Evolutionary conservation across 2,113 vertebrate genomes (phyloP), one percentile per base, ranked within the genome.

Genomic region (Nycticryphes semicollaris): DNA sequence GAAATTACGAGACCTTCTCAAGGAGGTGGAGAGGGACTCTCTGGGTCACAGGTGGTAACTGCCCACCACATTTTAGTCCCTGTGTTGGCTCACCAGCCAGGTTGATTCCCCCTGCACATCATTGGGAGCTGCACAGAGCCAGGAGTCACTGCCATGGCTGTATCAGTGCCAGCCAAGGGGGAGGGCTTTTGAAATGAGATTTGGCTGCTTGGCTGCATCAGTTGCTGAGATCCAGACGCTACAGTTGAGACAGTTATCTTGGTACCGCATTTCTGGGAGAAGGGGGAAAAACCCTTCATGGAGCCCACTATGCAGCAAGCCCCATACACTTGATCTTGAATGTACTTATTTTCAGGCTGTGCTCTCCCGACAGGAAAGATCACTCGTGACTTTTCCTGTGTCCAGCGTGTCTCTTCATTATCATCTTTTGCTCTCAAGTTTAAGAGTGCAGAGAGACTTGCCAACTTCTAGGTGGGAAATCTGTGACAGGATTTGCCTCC

Each of bases 11-110:
- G 7, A n/a, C 27, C 14, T 64, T 21, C 39, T 91, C 6, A 12
- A 22, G 28, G 39, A 37, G 6, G 3, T 74, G 60, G 28, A 60
- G 39, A 17, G 77, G 28, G 43, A 24, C 25, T 79, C 21, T 8
- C 23, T 31, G 51, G 45, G 22, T 48, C 3, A 0, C 24, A 78
- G 54, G 24, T 7, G 9, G 24, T 72, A 59, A n/a, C 68, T 72
- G 31, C 47, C 37, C 14, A 27, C 7, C 3, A 28, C 0, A 0
- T 81, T 87, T 91, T 1, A 2, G 47, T 53, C 23, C 35, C 17
- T 64, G 13, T 37, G 30, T 57, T 57, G 35, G 28, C 23, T 90
- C 51, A 50, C 17, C 4, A 6, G 19, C 41, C 3, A 3, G 81
- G 13, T 60, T 73, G n/a, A 50, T 78, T 66, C 35, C 53, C 9